Evolutionary conservation across 1,140 invertebrate genomes (phyloP).

Genomic region (Drosophila punjabiensis): DNA sequence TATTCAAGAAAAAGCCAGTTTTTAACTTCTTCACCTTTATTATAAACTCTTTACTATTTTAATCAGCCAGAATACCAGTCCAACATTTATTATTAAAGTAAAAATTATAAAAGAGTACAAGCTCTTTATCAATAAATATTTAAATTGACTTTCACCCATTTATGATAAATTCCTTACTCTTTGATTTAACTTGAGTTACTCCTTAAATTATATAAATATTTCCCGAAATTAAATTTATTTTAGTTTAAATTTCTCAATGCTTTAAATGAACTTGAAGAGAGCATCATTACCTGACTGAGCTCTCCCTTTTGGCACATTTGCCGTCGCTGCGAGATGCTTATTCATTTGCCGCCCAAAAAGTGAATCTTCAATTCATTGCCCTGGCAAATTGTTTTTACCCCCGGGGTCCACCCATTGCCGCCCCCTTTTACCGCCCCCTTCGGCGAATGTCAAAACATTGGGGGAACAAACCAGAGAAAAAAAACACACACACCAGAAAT

Average conservation of each 20-base stretch:
- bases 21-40: neutral
- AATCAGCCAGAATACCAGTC: no score
- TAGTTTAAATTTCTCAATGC: neutral
- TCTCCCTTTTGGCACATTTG: neutral
- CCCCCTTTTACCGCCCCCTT: conserved; percentile 6
- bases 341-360: conserved; percentile 42
- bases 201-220: neutral
- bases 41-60: no score
- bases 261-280: conserved; percentile 26
- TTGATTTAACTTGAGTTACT: no score
- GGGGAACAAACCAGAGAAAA: neutral
- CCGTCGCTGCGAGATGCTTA: conserved; percentile 10
- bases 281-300: conserved; percentile 9
- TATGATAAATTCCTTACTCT: no score
- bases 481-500: conserved; percentile 15
- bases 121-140: no score
- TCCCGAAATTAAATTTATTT: neutral
- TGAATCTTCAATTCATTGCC: conserved; percentile 70
- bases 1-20: no score
- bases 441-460: conserved; percentile 59
- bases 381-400: conserved; percentile 57
- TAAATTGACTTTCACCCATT: no score
- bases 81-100: no score
- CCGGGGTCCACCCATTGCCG: conserved; percentile 20
- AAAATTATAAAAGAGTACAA: no score